Evolutionary conservation across 2,113 vertebrate genomes (phyloP).

Genomic region (Syngnathoides biaculeatus): DNA sequence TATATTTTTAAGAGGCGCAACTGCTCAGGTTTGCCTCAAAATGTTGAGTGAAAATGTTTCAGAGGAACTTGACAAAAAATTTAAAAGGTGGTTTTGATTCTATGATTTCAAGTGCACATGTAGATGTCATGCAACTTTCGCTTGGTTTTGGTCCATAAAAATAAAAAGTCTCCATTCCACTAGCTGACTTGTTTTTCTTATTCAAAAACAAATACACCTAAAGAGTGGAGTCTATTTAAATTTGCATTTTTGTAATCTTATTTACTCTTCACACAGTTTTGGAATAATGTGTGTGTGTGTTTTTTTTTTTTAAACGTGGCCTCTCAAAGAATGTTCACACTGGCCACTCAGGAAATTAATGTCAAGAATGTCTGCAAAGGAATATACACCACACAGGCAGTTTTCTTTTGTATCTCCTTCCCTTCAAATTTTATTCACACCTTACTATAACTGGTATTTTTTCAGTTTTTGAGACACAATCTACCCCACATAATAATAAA

Average conservation of each 20-base stretch:
- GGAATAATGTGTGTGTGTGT: no score
- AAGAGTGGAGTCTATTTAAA: not conserved
- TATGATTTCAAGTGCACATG: not conserved
- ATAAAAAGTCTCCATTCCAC: not conserved
- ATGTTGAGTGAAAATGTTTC: not conserved
- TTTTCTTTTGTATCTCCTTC: not conserved
- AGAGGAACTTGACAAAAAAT: not conserved
- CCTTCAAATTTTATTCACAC: not conserved
- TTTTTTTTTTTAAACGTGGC: no score
- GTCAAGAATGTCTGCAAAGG: not conserved
- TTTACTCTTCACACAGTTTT: not conserved
- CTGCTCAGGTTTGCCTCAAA: not conserved
- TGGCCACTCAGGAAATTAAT: not conserved
- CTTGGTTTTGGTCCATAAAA: not conserved
- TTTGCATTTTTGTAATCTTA: not conserved
- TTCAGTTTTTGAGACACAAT: slow-evolving; percentile 26
- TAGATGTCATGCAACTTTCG: not conserved
- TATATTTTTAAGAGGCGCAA: not conserved
- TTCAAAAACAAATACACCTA: not conserved
- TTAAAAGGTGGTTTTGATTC: not conserved
- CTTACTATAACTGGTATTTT: slow-evolving; percentile 2
- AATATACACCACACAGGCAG: not conserved
- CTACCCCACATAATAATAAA: slow-evolving; percentile 38
- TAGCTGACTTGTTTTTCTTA: not conserved
- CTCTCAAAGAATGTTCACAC: not conserved